Evolutionary conservation across 1,140 invertebrate species (phyloP), one percentile per base, ranked within the genome.

Genomic region (Zaprionus lachaisei): DNA sequence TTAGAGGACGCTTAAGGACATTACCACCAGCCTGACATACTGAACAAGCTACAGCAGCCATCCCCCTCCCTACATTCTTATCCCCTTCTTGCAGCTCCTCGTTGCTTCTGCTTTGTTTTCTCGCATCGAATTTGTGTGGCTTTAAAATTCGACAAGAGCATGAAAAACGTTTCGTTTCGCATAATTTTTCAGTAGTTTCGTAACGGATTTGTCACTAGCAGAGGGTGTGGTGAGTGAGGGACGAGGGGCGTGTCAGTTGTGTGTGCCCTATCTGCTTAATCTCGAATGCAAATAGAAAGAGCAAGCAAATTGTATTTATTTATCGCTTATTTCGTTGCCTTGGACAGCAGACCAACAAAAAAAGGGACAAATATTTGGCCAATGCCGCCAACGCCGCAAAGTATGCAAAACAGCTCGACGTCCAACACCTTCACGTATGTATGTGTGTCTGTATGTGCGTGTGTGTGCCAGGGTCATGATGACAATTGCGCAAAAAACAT

Each of bases 291-390:
- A 89, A 87, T 87, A 84, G 79, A 79, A 77, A 81, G 75, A 73
- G 57, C 81, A 83, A 76, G 77, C 79, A 89, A 90, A 90, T 90
- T 89, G 79, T 89, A 90, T 89, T 90, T 89, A 89, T 89, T 90
- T 90, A 89, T 90, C 85, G 85, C 84, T 90, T 90, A 90, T 89
- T 90, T 89, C 69, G 81, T 79, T 83, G 73, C 77, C 60, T 79
- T 77, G 76, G 56, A 58, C 70, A 75, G 37, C 56, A 74, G 54
- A 89, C 41, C 41, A 47, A 65, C 66, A 74, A 79, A 83, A 83
- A 82, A 90, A 89, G 73, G 81, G 85, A 73, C 85, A 90, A 90
- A 90, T 90, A 90, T 90, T 90, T 90, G 81, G 58, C 64, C 68
- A 89, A 89, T 78, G 84, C 79, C 79, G 78, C 73, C 54, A 79